Conservation (phyloP, 2,888 invertebrate species). For the Caenorhabditis uteleia region DNA sequence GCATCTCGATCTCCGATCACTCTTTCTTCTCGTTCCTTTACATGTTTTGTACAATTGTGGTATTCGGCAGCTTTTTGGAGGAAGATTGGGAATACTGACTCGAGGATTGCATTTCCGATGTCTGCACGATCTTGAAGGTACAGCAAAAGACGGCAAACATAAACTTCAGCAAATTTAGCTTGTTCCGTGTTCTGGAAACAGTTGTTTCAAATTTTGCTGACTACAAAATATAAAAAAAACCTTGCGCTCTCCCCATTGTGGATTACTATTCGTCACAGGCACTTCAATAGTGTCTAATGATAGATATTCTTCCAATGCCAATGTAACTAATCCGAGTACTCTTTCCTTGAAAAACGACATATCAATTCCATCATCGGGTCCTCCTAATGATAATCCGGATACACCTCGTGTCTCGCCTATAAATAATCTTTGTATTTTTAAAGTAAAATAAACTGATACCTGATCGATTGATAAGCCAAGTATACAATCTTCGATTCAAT, state of each 20-base stretch:
- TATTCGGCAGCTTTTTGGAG: conserved; percentile 72
- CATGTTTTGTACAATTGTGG: conserved; percentile 40
- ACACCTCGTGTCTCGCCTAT: conserved; percentile 29
- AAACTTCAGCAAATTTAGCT: conserved; percentile 69
- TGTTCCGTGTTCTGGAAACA: conserved; percentile 48
- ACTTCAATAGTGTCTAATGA: conserved; percentile 59
- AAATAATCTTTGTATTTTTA: not conserved
- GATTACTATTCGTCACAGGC: conserved; percentile 28
- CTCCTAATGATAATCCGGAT: conserved; percentile 28
- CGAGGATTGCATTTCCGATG: conserved; percentile 81
- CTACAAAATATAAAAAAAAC: conserved; percentile 4
- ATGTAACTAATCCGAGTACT: conserved; percentile 42
- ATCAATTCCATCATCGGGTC: conserved; percentile 43
- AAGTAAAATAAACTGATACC: conserved; percentile 31
- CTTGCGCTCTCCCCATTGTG: conserved; percentile 33
- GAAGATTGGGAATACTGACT: conserved; percentile 81
- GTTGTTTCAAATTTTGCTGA: not conserved
- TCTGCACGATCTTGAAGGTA: conserved; percentile 86
- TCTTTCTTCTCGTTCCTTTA: conserved; percentile 1
- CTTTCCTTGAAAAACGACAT: conserved; percentile 46
- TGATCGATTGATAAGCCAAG: conserved; percentile 77
- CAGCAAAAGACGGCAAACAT: conserved; percentile 80
- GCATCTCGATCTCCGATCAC: conserved; percentile 28
- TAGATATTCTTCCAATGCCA: conserved; percentile 44
- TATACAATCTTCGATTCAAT: conserved; percentile 83